Base-by-base conservation (phyloP, 2,888 invertebrate species). In the Ischnus inquisitorius region DNA sequence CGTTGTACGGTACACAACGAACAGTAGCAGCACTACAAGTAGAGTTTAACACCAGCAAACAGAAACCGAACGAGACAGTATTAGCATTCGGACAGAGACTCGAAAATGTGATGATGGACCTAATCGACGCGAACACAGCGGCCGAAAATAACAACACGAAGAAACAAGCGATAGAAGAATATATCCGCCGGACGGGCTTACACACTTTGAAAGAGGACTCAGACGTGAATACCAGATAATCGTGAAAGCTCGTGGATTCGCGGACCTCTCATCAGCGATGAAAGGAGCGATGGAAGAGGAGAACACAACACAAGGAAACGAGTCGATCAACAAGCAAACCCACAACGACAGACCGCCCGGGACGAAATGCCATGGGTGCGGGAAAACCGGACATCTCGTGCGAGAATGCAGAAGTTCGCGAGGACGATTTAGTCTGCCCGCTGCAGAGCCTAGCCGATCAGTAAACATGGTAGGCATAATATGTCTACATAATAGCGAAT, bases 201-300 rank as follows among this genome's bases (percentile, higher is more conserved):
- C 41, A 16, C 51, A 51, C 12, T 74, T 62, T 48, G 74, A 74
- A 48, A 46, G 74, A n/a, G 65, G 76, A 12, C 54, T 76, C 14
- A 6, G 28, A 10, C 5, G 34, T 2, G 67, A 67, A 12, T 76
- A 19, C 2, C 48, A 76, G 14, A 28, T 65, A 16, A 41, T 76
- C 1, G 43, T 76, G 0, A 67, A 57, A 0, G 76, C 76, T 1
- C 14, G 57, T 2, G 57, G 57, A 2, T 67, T 67, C 19, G 14
- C 34, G 2, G 54, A 64, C 22, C 54, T 51, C 12, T 12, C 10
- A 0, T 0, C 75, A 22, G 67, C 76, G 0, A n/a, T 77, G 14
- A 77, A 68, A 41, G 76, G 57, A 5, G 67, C 76, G 0, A 57
- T 77, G 46, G 76, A 75, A 6, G 48, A 75, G 22, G 39, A 75